phyloP scores from a whole-genome alignment of 2,888 invertebrate genomes.

The Brachypalpus laphriformis region DNA sequence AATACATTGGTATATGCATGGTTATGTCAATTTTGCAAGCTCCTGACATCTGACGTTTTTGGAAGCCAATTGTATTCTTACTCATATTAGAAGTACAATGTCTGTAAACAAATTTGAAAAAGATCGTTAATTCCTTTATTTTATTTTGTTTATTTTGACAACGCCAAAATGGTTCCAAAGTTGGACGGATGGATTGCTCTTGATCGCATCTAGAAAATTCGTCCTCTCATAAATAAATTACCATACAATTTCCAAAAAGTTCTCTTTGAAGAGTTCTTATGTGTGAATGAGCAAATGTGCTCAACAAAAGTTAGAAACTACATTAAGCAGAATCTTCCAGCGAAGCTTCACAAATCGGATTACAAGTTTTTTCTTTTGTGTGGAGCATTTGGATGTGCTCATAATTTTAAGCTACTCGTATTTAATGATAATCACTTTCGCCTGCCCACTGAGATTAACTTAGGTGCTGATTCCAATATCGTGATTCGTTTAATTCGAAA shows the following conservation, averaged over 20 bases:
- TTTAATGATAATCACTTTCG: slow-evolving; percentile 14
- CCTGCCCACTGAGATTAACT: slow-evolving; percentile 5
- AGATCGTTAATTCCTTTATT: background rate
- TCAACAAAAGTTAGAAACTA: slow-evolving; percentile 8
- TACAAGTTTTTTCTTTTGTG: background rate
- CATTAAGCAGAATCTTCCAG: slow-evolving; percentile 1
- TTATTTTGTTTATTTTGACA: no score
- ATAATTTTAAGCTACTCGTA: slow-evolving; percentile 1
- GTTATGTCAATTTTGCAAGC: background rate
- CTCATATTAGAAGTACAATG: no score
- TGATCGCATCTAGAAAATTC: no score
- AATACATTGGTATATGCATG: background rate
- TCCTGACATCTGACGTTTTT: slow-evolving; percentile 4
- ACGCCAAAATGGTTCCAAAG: background rate
- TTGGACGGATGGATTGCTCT: no score
- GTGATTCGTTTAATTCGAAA: slow-evolving; percentile 1
- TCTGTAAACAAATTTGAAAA: slow-evolving; percentile 11
- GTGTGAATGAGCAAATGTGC: slow-evolving; percentile 3
- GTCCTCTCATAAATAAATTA: no score
- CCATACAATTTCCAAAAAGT: background rate
- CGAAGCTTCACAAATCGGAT: background rate
- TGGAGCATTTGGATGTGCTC: background rate
- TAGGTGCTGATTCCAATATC: slow-evolving; percentile 18
- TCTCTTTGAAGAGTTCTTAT: slow-evolving; percentile 1
- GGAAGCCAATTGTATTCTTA: no score